A percentile compares a stretch with the other conserved stretches of the same genome.
Conservation (phyloP, 2,888 invertebrate genomes). For the Gisinianus flammeolus region DNA sequence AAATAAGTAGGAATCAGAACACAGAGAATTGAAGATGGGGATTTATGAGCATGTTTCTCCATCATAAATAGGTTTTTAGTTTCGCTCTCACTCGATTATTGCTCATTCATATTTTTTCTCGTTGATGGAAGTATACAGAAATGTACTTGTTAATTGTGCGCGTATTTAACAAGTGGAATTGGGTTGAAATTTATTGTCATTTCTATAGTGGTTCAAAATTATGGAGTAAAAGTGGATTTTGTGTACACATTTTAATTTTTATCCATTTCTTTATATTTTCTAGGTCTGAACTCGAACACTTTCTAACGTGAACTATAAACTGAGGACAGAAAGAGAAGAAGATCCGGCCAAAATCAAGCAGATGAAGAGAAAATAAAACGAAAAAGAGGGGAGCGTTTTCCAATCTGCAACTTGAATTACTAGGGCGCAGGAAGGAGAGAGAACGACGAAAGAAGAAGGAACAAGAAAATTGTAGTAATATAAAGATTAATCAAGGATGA, state of each 20-base stretch:
- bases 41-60: background rate
- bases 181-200: no score
- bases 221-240: background rate
- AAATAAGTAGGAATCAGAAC: no score
- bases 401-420: background rate
- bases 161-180: no score
- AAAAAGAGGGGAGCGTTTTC: background rate
- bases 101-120: no score
- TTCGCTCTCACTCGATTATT: background rate
- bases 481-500: conserved; percentile 29
- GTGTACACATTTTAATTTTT: background rate
- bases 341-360: background rate
- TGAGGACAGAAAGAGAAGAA: background rate
- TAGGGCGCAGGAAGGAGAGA: background rate
- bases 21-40: background rate
- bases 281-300: background rate
- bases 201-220: no score
- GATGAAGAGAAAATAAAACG: background rate
- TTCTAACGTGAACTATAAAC: background rate
- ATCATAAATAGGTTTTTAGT: background rate
- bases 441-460: background rate
- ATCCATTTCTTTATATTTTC: background rate
- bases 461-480: background rate
- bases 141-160: no score
- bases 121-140: no score